A percentile compares a stretch with the other conserved stretches of the same genome.
These are phyloP conservation scores for Triops longicaudatus DNA, from an alignment of 1,140 invertebrate species.

Conservation along the genomic window DNA sequence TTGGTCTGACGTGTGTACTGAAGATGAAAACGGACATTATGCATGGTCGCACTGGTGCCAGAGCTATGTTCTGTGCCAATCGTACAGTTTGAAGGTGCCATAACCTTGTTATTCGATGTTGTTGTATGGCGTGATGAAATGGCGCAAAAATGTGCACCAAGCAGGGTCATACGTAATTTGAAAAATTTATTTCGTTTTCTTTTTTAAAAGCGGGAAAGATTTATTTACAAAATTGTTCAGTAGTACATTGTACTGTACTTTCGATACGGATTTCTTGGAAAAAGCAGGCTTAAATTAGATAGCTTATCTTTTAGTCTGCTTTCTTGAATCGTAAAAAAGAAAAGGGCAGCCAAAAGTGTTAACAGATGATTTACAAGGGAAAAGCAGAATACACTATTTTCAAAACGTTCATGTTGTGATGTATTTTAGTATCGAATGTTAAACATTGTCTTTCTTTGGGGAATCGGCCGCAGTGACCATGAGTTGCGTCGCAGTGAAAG, in stretches of 20 bases:
- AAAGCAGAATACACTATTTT: constrained; percentile 13
- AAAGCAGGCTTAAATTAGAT: not conserved
- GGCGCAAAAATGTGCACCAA: constrained; percentile 11
- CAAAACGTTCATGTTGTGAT: not conserved
- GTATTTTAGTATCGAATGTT: not conserved
- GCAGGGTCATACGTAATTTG: constrained; percentile 11
- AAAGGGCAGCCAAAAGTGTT: constrained; percentile 9
- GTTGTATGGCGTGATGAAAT: not conserved
- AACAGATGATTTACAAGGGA: not conserved
- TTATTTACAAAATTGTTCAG: not conserved
- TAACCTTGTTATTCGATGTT: not conserved
- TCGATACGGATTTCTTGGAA: not conserved
- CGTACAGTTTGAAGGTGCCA: constrained; percentile 4
- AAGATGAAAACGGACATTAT: constrained; percentile 6
- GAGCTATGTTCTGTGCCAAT: constrained; percentile 14
- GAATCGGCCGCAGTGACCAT: not conserved
- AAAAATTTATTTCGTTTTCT: not conserved
- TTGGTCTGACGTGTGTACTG: constrained; percentile 8
- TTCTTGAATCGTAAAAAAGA: not conserved
- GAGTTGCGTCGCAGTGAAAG: not conserved
- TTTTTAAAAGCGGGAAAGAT: not conserved
- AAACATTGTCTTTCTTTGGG: not conserved
- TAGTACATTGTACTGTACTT: not conserved
- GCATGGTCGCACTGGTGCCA: not conserved
- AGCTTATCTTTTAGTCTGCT: constrained; percentile 3